Evolutionary conservation across 2,113 vertebrate genomes (phyloP), one percentile per base, ranked within the genome.

Genomic region (Thermophis baileyi): DNA sequence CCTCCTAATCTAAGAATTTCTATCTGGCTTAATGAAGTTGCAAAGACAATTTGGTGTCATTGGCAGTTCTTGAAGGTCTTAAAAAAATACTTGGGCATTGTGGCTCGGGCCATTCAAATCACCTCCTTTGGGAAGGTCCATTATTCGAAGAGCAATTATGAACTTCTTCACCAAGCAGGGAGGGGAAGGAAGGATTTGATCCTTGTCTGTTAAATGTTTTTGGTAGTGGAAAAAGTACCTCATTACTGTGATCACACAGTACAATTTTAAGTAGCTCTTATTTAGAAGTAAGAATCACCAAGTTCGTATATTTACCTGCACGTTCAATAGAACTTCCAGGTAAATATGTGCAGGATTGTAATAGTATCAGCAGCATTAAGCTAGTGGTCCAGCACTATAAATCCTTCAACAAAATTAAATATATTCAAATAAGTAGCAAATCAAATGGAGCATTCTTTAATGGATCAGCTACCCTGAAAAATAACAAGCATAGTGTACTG

Each of bases 1-100:
- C 24, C 57, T 97, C 35, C 97, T 44, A 88, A 94, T 96, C 94
- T 95, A 96, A 96, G 96, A 94, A 95, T 98, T 97, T 97, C 94
- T 97, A 98, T 97, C 97, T 96, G 96, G 96, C 94, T 95, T 97
- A 97, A 97, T 97, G 96, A 97, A 97, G 97, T 97, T 97, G 95
- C 96, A 94, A 94, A 90, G 95, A 97, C 97, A 97, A 94, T 96
- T 94, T 96, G 96, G 95, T 97, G 95, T 95, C 96, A 97, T 92
- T 97, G 97, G 98, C 97, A 97, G 95, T 94, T 96, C 96, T 97
- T 98, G 97, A 97, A 92, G 93, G 94, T 94, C 96, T 96, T 95
- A 96, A 97, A 96, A 98, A 98, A 97, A 97, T 95, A 91, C 69
- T 96, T 94, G 92, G 93, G 93, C 92, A 95, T 97, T 97, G 95